Conservation (phyloP, 2,888 invertebrate species). For the Pristionchus maxplancki region DNA sequence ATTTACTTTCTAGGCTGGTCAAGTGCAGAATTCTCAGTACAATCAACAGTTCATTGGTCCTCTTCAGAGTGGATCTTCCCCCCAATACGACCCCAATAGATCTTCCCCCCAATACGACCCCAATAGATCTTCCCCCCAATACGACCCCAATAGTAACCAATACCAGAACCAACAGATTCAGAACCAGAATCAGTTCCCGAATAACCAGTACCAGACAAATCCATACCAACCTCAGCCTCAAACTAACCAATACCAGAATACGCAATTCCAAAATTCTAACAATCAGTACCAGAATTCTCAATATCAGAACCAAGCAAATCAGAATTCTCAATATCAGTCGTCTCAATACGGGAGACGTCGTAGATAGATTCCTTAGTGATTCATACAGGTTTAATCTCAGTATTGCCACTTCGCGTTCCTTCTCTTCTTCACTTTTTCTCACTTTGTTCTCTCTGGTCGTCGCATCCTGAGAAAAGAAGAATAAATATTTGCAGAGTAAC, state of each 20-base stretch:
- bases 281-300: conserved; percentile 18
- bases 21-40: conserved; percentile 19
- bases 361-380: not conserved
- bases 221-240: not conserved
- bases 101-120: conserved; percentile 15
- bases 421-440: conserved; percentile 3
- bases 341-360: not conserved
- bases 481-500: conserved; percentile 46
- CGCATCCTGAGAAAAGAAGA: conserved; percentile 34
- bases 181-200: conserved; percentile 38
- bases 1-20: conserved; percentile 29
- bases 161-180: conserved; percentile 17
- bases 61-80: not conserved
- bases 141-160: conserved; percentile 33
- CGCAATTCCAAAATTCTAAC: not conserved
- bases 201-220: conserved; percentile 11
- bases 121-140: not conserved
- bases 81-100: conserved; percentile 28
- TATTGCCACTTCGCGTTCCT: not conserved
- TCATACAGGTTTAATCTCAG: not conserved
- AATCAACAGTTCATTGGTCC: conserved; percentile 26
- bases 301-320: not conserved
- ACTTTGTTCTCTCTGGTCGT: conserved; percentile 18
- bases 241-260: not conserved
- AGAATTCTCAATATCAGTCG: conserved; percentile 19